Percentiles rank a stretch among this genome's conserved stretches.
Evolutionary conservation across 2,888 invertebrate species (phyloP).

Genomic region (Vanessa cardui): DNA sequence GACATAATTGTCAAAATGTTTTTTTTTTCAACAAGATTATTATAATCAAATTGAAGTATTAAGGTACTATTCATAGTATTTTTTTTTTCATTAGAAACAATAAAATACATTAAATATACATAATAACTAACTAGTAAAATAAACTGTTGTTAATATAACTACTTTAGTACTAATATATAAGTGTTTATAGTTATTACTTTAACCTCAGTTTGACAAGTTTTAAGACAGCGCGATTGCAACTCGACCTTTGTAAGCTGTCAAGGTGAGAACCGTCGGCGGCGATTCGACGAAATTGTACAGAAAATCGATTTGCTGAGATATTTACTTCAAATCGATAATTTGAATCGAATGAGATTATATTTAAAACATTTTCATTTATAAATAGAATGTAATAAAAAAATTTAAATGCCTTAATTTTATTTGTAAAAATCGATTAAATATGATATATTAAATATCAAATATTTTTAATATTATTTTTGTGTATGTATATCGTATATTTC

Average conservation of each 20-base stretch:
- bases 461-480: neutral
- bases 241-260: constrained; percentile 1
- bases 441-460: neutral
- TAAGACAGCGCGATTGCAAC: neutral
- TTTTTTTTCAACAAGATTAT: no score
- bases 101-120: no score
- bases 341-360: neutral
- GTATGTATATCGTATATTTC: neutral
- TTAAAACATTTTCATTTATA: neutral
- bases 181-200: constrained; percentile 7
- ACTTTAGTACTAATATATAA: neutral
- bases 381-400: neutral
- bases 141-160: no score
- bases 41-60: no score
- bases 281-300: neutral
- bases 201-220: constrained; percentile 3
- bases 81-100: no score
- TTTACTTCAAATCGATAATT: neutral
- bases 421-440: no score
- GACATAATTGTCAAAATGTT: no score
- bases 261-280: neutral
- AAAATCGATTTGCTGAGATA: neutral
- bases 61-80: no score
- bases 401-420: no score
- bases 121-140: no score